phyloP scores from a whole-genome alignment of 64 coral and sea anemone genomes.

The Actinia equina region DNA sequence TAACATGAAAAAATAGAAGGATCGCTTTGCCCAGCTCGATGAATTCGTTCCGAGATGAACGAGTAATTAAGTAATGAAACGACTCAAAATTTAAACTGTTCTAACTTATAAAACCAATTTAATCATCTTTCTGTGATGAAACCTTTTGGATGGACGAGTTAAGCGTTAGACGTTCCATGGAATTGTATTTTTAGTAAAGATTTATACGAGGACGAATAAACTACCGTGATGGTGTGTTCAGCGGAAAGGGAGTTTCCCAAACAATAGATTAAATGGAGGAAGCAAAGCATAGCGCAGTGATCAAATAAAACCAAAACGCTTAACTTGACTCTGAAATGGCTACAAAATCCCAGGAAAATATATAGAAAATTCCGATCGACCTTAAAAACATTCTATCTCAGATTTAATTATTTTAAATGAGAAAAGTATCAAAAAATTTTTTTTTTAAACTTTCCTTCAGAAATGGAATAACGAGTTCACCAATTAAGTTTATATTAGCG shows the following conservation, averaged over 20 bases:
- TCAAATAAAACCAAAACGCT: neutral
- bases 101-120: neutral
- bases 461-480: neutral
- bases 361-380: too few species aligned
- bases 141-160: neutral
- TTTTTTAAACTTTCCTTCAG: neutral
- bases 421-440: too few species aligned
- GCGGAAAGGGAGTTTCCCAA: slow-evolving; percentile 7
- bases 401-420: too few species aligned
- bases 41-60: neutral
- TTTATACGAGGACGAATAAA: neutral
- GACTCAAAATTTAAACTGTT: neutral
- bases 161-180: neutral
- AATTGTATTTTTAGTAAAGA: neutral
- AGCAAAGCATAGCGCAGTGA: neutral
- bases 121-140: too few species aligned
- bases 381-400: too few species aligned
- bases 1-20: neutral
- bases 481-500: neutral
- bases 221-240: neutral
- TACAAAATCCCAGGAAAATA: neutral
- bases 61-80: neutral
- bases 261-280: neutral
- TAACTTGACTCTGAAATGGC: neutral
- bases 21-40: neutral